Evolutionary conservation across 2,888 invertebrate genomes (phyloP), one percentile per base, ranked within the genome.

Genomic region (Plebejus melissa): DNA sequence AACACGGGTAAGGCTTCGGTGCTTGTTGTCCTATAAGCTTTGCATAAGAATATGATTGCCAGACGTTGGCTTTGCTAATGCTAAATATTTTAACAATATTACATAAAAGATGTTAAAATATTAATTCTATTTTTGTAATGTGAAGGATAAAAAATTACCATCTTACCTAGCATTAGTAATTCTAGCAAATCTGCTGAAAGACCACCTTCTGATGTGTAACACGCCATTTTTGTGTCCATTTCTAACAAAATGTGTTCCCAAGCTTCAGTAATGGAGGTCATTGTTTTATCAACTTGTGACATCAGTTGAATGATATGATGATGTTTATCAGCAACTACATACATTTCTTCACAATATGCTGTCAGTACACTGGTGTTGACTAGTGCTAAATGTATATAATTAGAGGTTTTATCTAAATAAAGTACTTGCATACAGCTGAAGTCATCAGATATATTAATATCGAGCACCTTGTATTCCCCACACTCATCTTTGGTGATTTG

Each of bases 211-310:
- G 96, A 96, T 13, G 98, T 98, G 94, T 98, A 98, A 80, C 96
- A 96, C 1, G 97, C 96, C 82, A 99, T 94, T 90, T 99, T 99
- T 74, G 97, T 96, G 85, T 99, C 98, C 96, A 99, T 97, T 92
- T 99, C 98, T 69, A 98, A 87, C 58, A 99, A 94, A 82, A 98
- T 98, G 79, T 97, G 98, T 86, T 99, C 99, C 98, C 98, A 99
- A 0, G 98, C 97, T 89, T 98, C 98, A 60, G 95, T 96, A 79
- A 98, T 96, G 7, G 96, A 96, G 80, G 95, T 95, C 88, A 98
- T 96, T 0, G 97, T 97, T 80, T 96, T 96, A 76, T 96, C 96
- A 54, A 98, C 90, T 78, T 95, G 94, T 83, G 95, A 95, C 83
- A 97, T 93, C 65, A 98, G 94, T 81, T 96, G 94, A 13, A 95